Evolutionary conservation across 1,140 invertebrate genomes (phyloP), one percentile per base, ranked within the genome.

Genomic region (Dendroctonus valens): DNA sequence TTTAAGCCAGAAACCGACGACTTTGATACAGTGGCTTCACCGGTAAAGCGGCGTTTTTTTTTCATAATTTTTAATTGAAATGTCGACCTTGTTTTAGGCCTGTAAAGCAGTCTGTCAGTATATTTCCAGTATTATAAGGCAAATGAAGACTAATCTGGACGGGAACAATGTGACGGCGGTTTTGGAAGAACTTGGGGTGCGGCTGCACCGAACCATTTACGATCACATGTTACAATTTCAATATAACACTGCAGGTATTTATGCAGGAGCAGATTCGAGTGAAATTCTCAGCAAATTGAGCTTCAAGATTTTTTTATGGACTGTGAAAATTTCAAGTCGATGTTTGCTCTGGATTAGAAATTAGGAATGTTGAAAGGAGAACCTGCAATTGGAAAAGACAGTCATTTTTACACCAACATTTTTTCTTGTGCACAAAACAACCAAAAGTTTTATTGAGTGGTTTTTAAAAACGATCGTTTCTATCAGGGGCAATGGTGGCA

Each of bases 221-320:
- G 95, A 98, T 72, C 97, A 99, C 81, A 81, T 99, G 46, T 89
- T 93, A 70, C 92, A 94, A 73, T 98, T 94, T 83, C 92, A 95
- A 75, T 99, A 97, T 75, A 98, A 95, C 81, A 93, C 92, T 14
- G 88, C 94, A 64, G 97, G 92, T 91, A 71, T 59, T 59, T 26
- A 26, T 26, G 26, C n/a, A n/a, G n/a, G n/a, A n/a, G n/a, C n/a
- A n/a, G n/a, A 26, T 26, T 1, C 26, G 26, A 26, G 3, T 26
- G 26, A 26, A 26, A 58, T 58, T 14, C 5, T 39, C 9, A 5
- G 52, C 12, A 26, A 3, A 9, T 37, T 38, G 48, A 7, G 15
- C 5, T 60, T 11, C 7, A 7, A 0, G 7, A 2, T 2, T 26
- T 3, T 26, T 26, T 26, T 26, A 1, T 26, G 26, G 1, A 26